Base-by-base conservation (phyloP, 2,113 vertebrate genomes). In the Plecotus auritus region DNA sequence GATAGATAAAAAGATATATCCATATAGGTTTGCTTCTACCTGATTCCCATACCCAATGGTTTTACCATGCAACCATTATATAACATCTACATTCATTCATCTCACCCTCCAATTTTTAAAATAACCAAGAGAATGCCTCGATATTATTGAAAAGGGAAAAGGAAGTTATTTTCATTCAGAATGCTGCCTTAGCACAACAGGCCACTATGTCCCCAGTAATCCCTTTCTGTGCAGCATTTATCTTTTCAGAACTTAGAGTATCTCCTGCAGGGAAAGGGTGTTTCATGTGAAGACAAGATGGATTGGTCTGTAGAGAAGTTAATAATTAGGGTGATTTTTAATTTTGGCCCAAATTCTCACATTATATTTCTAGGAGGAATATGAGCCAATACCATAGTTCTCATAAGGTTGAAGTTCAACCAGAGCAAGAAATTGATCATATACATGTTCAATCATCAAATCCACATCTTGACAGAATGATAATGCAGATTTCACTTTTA, bases 271-370 rank as follows among this genome's bases (percentile, higher is more conserved):
- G 81, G n/a, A 90, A 94, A 73, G 64, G 3, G 7, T 81, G 8
- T 45, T 67, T 78, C 47, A 83, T 85, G 7, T 14, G 49, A 54
- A 86, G 23, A 45, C 82, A 23, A 93, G 45, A 54, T 40, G 9
- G 14, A 78, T 70, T 26, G 3, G 11, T 30, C 51, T 73, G 18
- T 45, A 70, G 10, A 76, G 18, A 74, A 88, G 13, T 86, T 88
- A 83, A 86, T 94, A 94, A 86, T 88, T 77, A 76, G 16, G 9
- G 1, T 90, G 14, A 90, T 85, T 83, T 90, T 96, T 88, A 73
- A 69, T 83, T 85, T 81, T 74, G 61, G 22, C 49, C 40, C 37
- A 88, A 45, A 88, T 88, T 78, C 22, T 78, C 49, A 69, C 4
- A 69, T 14, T 85, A 10, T 56, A 80, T 91, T 95, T 95, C 42